Evolutionary conservation across 1,140 invertebrate species (phyloP).

Genomic region (Trachelipus rathkii): DNA sequence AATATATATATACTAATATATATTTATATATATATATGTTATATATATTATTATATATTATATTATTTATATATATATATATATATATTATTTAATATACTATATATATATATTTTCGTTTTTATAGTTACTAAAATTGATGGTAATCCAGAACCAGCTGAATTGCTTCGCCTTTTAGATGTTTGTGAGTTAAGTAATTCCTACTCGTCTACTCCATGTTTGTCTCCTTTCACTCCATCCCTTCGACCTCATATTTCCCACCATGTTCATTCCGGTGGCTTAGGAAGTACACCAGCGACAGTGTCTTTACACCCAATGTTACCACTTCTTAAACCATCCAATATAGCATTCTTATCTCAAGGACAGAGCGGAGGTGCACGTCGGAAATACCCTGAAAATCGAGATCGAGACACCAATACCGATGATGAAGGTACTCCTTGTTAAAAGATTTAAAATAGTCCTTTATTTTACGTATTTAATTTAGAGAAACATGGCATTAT

Average conservation of each 20-base stretch:
- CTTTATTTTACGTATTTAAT: too few species aligned
- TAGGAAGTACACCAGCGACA: conserved; percentile 19
- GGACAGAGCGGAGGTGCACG: conserved; percentile 22
- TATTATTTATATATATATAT: too few species aligned
- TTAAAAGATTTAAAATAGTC: not conserved
- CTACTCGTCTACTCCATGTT: conserved; percentile 75
- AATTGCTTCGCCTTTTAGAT: conserved; percentile 82
- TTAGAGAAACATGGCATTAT: too few species aligned
- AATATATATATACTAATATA: too few species aligned
- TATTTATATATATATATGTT: too few species aligned
- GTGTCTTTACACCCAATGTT: conserved; percentile 16
- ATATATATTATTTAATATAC: too few species aligned
- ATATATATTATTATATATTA: too few species aligned
- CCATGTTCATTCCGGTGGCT: conserved; percentile 23
- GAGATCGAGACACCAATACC: not conserved
- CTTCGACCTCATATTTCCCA: conserved; percentile 22
- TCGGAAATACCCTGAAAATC: not conserved
- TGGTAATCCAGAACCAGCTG: conserved; percentile 83
- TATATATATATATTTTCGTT: not conserved
- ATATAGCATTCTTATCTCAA: conserved; percentile 43
- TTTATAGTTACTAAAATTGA: conserved; percentile 54
- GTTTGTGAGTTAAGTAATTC: conserved; percentile 87
- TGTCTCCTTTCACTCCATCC: conserved; percentile 69
- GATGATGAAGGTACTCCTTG: not conserved
- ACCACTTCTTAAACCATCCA: conserved; percentile 41